A percentile compares a stretch with the other conserved stretches of the same genome.
These are phyloP conservation scores for Dicycla oo DNA, from an alignment of 2,888 invertebrate species.

Conservation along the genomic window DNA sequence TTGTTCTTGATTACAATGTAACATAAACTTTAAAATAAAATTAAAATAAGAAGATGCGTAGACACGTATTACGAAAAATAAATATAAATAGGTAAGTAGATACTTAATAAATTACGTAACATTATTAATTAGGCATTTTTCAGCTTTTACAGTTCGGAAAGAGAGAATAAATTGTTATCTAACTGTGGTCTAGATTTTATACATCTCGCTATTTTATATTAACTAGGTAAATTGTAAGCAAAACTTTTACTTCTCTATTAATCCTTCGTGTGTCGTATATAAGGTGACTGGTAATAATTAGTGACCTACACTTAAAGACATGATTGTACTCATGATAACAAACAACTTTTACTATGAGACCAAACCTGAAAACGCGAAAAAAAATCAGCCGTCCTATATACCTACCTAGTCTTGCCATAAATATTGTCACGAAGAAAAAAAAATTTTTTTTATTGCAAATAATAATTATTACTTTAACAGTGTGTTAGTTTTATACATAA, in stretches of 20 bases:
- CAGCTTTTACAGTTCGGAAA: conserved; percentile 18
- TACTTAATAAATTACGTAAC: conserved; percentile 25
- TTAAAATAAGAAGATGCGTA: not conserved
- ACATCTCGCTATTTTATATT: not conserved
- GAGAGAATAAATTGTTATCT: conserved; percentile 29
- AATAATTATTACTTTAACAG: no score
- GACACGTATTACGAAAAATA: not conserved
- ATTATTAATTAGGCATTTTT: conserved; percentile 1
- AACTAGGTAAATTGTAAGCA: conserved; percentile 6
- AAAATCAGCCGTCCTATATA: no score
- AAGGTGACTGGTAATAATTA: no score
- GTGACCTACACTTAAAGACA: no score
- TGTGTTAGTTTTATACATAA: no score
- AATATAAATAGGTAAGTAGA: conserved; percentile 7
- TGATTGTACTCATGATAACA: no score
- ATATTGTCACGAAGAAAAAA: no score
- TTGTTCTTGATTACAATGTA: conserved; percentile 8
- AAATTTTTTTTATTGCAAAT: no score
- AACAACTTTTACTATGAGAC: no score
- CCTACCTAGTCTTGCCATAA: no score
- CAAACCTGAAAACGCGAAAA: no score
- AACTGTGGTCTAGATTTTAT: conserved; percentile 7
- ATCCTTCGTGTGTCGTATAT: no score
- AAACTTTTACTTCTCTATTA: conserved; percentile 17
- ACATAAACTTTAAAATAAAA: conserved; percentile 4